These are phyloP conservation scores for Drosophila tanythrix DNA, from an alignment of 2,888 invertebrate genomes.

Conservation along the genomic window DNA sequence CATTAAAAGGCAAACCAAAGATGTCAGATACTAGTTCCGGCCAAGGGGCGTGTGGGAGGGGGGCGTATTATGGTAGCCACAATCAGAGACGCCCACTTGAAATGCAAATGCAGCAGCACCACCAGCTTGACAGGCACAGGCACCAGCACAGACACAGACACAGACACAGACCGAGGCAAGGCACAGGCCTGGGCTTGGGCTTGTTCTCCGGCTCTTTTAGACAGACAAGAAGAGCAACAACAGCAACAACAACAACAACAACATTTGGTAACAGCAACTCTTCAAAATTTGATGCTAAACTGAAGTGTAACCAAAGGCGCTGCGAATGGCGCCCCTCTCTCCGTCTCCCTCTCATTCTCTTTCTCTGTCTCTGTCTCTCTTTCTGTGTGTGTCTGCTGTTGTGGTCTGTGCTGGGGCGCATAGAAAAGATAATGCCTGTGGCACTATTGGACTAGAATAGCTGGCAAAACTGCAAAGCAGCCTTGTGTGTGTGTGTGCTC, in stretches of 20 bases:
- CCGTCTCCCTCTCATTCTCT: constrained; percentile 12
- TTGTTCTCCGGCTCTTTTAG: constrained; percentile 15
- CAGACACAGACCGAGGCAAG: constrained; percentile 2
- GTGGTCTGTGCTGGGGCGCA: constrained; percentile 62
- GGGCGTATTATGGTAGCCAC: constrained; percentile 59
- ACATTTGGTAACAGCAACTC: constrained; percentile 68
- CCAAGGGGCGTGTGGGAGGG: not conserved
- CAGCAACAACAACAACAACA: constrained; percentile 15
- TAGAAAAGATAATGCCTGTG: constrained; percentile 82
- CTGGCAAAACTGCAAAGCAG: constrained; percentile 76
- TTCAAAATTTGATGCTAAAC: constrained; percentile 81
- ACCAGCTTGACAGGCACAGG: constrained; percentile 30
- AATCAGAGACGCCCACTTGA: constrained; percentile 45
- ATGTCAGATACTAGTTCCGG: constrained; percentile 36
- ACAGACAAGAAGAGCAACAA: constrained; percentile 29
- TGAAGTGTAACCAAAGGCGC: constrained; percentile 80
- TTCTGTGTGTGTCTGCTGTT: constrained; percentile 9
- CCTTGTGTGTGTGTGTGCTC: constrained; percentile 10
- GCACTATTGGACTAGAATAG: constrained; percentile 82
- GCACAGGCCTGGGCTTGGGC: not conserved
- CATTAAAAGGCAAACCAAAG: constrained; percentile 62
- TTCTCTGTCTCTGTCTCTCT: not conserved
- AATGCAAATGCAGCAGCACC: constrained; percentile 49
- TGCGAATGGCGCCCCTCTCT: constrained; percentile 69
- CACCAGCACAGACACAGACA: constrained; percentile 12